Conservation (phyloP, 2,113 vertebrate genomes). For the Cynoglossus semilaevis region DNA sequence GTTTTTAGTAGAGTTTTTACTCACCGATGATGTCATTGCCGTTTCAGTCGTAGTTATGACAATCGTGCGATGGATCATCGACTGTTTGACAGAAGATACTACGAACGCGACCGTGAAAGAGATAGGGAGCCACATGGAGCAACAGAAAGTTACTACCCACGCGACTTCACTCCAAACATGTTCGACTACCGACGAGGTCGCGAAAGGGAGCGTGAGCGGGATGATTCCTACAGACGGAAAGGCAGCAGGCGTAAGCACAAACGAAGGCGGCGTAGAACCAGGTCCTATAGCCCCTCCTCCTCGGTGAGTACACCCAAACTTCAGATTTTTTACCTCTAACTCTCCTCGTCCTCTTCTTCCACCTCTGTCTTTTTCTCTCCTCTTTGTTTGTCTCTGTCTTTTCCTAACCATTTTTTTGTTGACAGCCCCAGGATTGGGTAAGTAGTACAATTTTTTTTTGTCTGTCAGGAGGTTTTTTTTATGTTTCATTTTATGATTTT, state of each 20-base stretch:
- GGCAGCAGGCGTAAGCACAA: slow-evolving; percentile 97
- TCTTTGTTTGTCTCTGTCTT: slow-evolving; percentile 61
- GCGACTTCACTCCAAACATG: slow-evolving; percentile 81
- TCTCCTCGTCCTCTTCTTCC: slow-evolving; percentile 55
- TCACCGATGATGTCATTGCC: not conserved
- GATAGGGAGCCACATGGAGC: slow-evolving; percentile 78
- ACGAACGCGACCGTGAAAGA: slow-evolving; percentile 77
- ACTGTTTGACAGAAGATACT: slow-evolving; percentile 85
- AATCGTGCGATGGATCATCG: slow-evolving; percentile 86
- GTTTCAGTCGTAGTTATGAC: slow-evolving; percentile 79
- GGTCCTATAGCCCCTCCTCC: slow-evolving; percentile 96
- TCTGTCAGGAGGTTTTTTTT: slow-evolving; percentile 41
- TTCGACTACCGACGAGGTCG: slow-evolving; percentile 87
- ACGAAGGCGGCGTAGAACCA: slow-evolving; percentile 93
- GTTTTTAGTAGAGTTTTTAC: not conserved
- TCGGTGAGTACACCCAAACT: slow-evolving; percentile 88
- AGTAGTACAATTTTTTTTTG: slow-evolving; percentile 73
- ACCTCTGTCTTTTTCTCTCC: slow-evolving; percentile 47
- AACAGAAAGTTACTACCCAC: slow-evolving; percentile 82
- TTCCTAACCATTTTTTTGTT: slow-evolving; percentile 68
- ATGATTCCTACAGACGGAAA: slow-evolving; percentile 81
- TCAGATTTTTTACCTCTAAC: slow-evolving; percentile 44
- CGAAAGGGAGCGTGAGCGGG: slow-evolving; percentile 81
- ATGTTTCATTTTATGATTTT: slow-evolving; percentile 10
- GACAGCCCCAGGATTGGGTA: slow-evolving; percentile 77